Conservation (phyloP, 1,140 invertebrate species). For the Thalassaphorura encarpata region DNA sequence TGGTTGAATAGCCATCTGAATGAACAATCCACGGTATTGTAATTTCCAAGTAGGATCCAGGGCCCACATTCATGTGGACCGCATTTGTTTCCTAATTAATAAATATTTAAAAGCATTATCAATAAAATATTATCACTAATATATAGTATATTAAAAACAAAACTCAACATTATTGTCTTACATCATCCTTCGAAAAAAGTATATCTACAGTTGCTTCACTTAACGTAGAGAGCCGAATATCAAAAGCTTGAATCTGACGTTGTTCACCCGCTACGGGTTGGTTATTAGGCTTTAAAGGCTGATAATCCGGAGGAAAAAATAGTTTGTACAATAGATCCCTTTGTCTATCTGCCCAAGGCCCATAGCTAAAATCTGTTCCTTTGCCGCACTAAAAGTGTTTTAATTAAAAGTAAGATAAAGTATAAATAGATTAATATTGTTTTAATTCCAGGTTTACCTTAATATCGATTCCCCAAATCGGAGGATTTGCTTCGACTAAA, state of each 20-base stretch:
- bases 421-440: not conserved
- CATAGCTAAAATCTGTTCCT: slow-evolving; percentile 94
- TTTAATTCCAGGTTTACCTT: slow-evolving; percentile 43
- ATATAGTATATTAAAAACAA: slow-evolving; percentile 2
- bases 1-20: slow-evolving; percentile 74
- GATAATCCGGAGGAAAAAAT: slow-evolving; percentile 87
- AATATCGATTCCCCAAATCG: slow-evolving; percentile 89
- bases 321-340: slow-evolving; percentile 90
- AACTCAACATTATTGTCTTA: slow-evolving; percentile 34
- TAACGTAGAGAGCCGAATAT: slow-evolving; percentile 78
- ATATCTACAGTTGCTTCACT: slow-evolving; percentile 90
- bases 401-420: slow-evolving; percentile 15
- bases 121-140: not conserved
- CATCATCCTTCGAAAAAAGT: slow-evolving; percentile 87
- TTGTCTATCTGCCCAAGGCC: slow-evolving; percentile 95
- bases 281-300: slow-evolving; percentile 50
- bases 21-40: slow-evolving; percentile 88
- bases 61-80: slow-evolving; percentile 83
- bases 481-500: slow-evolving; percentile 78
- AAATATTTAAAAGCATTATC: slow-evolving; percentile 14
- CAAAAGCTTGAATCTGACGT: slow-evolving; percentile 79
- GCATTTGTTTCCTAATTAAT: slow-evolving; percentile 74
- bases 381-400: slow-evolving; percentile 71
- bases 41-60: slow-evolving; percentile 87
- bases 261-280: slow-evolving; percentile 73